Evolutionary conservation across 2,888 invertebrate species (phyloP).

Genomic region (Calliphora vomitoria): DNA sequence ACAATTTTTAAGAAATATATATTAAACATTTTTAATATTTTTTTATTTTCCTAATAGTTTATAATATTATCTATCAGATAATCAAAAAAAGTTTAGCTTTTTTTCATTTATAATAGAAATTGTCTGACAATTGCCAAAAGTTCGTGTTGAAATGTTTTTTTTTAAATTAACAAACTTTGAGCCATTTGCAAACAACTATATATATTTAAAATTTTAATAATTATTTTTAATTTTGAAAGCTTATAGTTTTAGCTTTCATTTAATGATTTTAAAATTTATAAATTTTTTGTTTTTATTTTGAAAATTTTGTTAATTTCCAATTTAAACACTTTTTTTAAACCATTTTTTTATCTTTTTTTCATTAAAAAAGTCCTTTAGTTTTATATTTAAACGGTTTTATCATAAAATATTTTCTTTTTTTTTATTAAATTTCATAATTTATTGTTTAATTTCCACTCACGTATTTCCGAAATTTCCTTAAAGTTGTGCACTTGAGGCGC

Average conservation of each 20-base stretch:
- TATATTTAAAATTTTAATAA: background rate
- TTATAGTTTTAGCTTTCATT: background rate
- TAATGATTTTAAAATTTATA: background rate
- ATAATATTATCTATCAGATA: background rate
- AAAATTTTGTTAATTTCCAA: no score
- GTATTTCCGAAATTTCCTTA: constrained; percentile 59
- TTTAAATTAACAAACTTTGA: no score
- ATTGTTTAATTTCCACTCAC: constrained; percentile 58
- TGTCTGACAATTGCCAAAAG: no score
- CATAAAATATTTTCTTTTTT: background rate
- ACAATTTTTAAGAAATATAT: background rate
- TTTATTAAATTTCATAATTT: background rate
- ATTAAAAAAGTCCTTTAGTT: background rate
- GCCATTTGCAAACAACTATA: no score
- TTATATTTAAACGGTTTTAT: background rate
- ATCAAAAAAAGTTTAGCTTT: no score
- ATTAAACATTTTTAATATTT: background rate
- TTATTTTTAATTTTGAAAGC: background rate
- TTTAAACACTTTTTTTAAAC: no score
- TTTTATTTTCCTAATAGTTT: background rate
- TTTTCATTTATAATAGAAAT: no score
- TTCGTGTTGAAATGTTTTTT: no score
- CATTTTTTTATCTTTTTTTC: background rate
- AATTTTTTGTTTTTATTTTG: no score
- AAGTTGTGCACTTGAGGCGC: constrained; percentile 1